Percentiles rank a stretch among this genome's conserved stretches.
phyloP scores from a whole-genome alignment of 2,113 vertebrate species.

The Gallinago jamesoni region DNA sequence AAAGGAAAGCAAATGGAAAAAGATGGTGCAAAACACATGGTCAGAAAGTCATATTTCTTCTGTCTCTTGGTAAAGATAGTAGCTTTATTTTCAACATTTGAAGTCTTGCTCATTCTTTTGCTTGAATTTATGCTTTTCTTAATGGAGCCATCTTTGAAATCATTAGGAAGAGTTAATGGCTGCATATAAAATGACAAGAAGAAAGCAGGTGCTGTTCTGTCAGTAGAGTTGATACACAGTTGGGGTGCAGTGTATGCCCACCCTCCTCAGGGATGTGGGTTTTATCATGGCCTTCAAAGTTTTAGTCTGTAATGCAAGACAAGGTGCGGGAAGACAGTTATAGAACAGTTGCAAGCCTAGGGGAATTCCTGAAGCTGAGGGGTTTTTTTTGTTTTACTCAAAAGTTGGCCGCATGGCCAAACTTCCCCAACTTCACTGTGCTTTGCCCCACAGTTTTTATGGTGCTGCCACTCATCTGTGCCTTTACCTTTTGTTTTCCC shows the following conservation, averaged over 20 bases:
- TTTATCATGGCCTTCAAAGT: background rate
- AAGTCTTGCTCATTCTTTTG: background rate
- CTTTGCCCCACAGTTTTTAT: background rate
- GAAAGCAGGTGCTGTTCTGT: background rate
- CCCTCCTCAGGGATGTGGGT: background rate
- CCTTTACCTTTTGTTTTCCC: background rate
- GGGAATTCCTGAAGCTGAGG: background rate
- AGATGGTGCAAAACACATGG: background rate
- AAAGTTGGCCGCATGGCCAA: background rate
- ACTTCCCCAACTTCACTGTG: background rate
- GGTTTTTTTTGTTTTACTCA: background rate
- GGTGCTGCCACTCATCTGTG: background rate
- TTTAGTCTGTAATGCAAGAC: background rate
- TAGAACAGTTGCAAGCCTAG: background rate
- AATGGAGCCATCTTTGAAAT: background rate
- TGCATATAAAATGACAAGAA: background rate
- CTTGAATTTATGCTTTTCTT: background rate
- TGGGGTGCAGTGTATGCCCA: background rate
- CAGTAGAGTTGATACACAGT: background rate
- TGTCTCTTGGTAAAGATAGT: background rate
- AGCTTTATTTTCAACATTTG: background rate
- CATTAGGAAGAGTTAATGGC: background rate
- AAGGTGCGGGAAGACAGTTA: rapidly evolving
- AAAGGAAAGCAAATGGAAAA: background rate
- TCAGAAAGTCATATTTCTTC: background rate